Conservation (phyloP, 2,113 vertebrate species). For the Lepus europaeus region DNA sequence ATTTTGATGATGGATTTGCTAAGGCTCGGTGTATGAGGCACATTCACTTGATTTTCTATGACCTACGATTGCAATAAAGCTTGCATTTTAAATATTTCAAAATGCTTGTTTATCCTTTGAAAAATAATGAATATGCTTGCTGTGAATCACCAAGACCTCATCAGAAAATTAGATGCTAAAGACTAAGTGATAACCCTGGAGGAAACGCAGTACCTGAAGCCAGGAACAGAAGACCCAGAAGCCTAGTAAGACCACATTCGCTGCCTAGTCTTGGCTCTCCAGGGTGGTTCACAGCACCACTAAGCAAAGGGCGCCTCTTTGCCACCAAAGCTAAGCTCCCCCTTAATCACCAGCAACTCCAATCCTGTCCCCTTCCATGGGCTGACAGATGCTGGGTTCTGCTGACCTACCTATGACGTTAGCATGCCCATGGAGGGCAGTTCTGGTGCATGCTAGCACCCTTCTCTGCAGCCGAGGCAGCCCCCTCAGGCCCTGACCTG, state of each 20-base stretch:
- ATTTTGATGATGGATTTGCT: constrained; percentile 32
- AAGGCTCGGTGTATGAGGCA: background rate
- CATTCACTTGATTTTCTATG: background rate
- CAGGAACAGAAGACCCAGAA: background rate
- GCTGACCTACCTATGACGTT: background rate
- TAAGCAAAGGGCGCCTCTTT: background rate
- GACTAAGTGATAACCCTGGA: background rate
- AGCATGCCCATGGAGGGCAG: background rate
- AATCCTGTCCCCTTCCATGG: background rate
- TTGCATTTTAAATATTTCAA: constrained; percentile 31
- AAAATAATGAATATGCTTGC: background rate
- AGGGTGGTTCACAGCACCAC: background rate
- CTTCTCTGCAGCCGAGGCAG: background rate
- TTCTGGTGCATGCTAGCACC: accelerated
- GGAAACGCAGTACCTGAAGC: background rate
- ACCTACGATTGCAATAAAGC: background rate
- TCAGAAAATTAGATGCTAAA: background rate
- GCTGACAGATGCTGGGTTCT: background rate
- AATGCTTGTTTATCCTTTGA: background rate
- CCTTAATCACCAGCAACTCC: background rate
- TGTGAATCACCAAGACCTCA: background rate
- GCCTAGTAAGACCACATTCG: background rate
- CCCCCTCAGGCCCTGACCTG: background rate
- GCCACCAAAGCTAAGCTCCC: background rate
- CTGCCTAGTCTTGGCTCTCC: background rate